Percentiles rank a stretch among this genome's conserved stretches.
phyloP scores from a whole-genome alignment of 2,888 invertebrate species.

The Pimpla rufipes region DNA sequence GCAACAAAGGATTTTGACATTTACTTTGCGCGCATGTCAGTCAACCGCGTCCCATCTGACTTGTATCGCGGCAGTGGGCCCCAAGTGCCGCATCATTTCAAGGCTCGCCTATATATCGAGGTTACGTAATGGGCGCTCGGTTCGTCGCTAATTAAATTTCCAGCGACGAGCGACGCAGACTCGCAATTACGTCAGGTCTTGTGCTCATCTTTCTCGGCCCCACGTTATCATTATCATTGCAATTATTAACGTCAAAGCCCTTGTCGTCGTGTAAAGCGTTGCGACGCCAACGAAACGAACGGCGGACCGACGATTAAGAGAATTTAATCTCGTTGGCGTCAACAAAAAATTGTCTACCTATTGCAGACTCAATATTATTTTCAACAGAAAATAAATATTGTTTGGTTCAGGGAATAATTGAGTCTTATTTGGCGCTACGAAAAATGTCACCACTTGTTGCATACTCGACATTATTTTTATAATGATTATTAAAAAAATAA shows the following conservation, averaged over 20 bases:
- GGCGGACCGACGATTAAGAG: too few relatives aligned
- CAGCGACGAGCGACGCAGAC: constrained; percentile 42
- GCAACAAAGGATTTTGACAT: constrained; percentile 20
- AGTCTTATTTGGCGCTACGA: too few relatives aligned
- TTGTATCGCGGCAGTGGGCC: background rate
- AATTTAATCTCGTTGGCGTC: too few relatives aligned
- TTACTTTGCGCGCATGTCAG: background rate
- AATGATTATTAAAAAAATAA: too few relatives aligned
- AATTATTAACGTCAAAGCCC: constrained; percentile 29
- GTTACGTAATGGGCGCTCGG: constrained; percentile 31
- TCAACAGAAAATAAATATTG: too few relatives aligned
- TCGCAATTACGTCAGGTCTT: constrained; percentile 57
- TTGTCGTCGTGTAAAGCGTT: background rate
- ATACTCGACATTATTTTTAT: too few relatives aligned
- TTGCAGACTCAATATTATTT: too few relatives aligned
- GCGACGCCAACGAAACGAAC: background rate
- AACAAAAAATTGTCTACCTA: too few relatives aligned
- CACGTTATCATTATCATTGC: constrained; percentile 13
- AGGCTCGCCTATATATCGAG: constrained; percentile 7
- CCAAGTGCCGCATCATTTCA: constrained; percentile 24
- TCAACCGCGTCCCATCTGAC: constrained; percentile 10
- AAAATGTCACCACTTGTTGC: too few relatives aligned
- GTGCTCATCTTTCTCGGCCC: constrained; percentile 9
- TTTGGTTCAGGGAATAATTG: too few relatives aligned
- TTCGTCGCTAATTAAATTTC: constrained; percentile 62